Base-by-base conservation (phyloP, 2,888 invertebrate genomes). In the Stenotaenia linearis region DNA sequence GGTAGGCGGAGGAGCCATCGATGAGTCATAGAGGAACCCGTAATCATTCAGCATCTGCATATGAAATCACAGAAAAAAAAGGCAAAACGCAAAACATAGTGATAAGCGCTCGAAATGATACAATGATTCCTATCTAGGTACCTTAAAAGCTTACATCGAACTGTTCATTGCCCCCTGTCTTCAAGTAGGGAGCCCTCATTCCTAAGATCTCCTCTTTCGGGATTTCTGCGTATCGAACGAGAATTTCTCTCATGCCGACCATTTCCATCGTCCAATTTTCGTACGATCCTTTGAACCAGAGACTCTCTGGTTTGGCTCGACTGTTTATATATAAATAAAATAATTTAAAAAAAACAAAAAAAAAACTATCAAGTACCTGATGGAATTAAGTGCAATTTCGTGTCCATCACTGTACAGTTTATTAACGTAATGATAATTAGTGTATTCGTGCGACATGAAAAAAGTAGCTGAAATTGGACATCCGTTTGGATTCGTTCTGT, bases 211-310 rank as follows among this genome's bases (percentile, higher is more conserved):
- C 95, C 79, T 90, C 90, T 77, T 91, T 90, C 15, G 93, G 91
- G 81, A 96, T 90, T 86, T 95, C 95, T 10, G 95, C 90, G 85
- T 95, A 95, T 84, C 91, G 90, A 81, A 90, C 90, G 28, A 96
- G 88, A 83, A 96, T 94, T 86, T 95, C 94, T 81, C 95, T 90
- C 95, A 96, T 95, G 77, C 95, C 95, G 83, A 96, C 93, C 94
- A 95, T 95, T 88, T 96, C 96, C 25, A 94, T 94, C 0, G 92
- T 93, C 96, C 96, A 96, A 86, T 94, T 94, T 88, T 96, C 95
- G 86, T 95, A 93, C 79, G 81, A 78, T n/a, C 81, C 81, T 61
- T 23, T 45, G 10, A 79, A 81, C 81, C 81, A 81, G 28, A 77
- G 78, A 25, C 78, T 79, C 21, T 80, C 81, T 30, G 81, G 81